Conservation (phyloP, 2,888 invertebrate genomes). For the Antheraea yamamai region DNA sequence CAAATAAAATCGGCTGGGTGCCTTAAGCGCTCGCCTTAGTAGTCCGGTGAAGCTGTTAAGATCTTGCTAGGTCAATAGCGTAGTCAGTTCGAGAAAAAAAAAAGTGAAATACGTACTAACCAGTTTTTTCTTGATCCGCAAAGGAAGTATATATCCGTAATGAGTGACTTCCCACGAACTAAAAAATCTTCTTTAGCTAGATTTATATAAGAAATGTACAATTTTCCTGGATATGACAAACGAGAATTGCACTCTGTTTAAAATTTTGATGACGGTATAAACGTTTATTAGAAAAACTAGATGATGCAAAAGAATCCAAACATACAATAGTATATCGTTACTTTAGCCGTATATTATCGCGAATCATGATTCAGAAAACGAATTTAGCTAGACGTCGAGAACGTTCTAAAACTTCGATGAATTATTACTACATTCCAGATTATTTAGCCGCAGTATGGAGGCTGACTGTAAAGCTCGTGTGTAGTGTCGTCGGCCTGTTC, state of each 20-base stretch:
- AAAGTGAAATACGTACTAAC: no score
- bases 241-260: not conserved
- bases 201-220: not conserved
- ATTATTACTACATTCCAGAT: slow-evolving; percentile 38
- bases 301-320: not conserved
- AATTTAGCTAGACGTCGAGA: slow-evolving; percentile 53
- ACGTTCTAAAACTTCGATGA: slow-evolving; percentile 50
- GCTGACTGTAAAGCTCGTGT: slow-evolving; percentile 29
- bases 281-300: slow-evolving; percentile 2
- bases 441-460: slow-evolving; percentile 35
- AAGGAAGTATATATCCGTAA: not conserved
- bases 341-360: slow-evolving; percentile 48
- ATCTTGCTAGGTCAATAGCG: no score
- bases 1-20: no score
- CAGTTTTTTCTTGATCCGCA: not conserved
- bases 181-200: not conserved
- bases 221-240: not conserved
- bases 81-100: no score
- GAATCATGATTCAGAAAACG: slow-evolving; percentile 58
- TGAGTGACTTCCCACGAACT: not conserved
- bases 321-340: slow-evolving; percentile 30
- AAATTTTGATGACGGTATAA: not conserved
- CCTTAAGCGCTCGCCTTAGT: no score
- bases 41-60: no score
- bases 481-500: slow-evolving; percentile 39